Conservation (phyloP, 2,888 invertebrate species). For the Sinelater perroti region DNA sequence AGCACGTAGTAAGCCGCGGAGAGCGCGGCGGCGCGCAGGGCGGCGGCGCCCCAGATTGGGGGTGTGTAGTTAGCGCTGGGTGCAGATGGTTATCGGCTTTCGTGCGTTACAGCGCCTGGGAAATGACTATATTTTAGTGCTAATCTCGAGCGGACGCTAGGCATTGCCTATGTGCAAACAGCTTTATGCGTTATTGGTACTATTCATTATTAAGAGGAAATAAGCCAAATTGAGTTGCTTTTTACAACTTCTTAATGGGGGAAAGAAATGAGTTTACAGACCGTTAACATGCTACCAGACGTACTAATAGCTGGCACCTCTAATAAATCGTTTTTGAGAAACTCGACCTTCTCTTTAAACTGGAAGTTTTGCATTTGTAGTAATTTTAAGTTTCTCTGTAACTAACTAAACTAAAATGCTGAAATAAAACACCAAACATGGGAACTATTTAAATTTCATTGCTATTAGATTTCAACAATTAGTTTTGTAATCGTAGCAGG, state of each 20-base stretch:
- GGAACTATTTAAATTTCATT: too few relatives aligned
- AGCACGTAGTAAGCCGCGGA: conserved; percentile 38
- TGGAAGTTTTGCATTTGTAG: too few relatives aligned
- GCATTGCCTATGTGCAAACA: conserved; percentile 39
- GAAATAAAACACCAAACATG: too few relatives aligned
- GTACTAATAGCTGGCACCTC: too few relatives aligned
- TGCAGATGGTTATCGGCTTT: conserved; percentile 52
- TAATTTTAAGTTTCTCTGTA: too few relatives aligned
- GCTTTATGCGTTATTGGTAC: conserved; percentile 33
- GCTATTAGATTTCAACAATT: too few relatives aligned
- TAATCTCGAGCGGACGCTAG: conserved; percentile 47
- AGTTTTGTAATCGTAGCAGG: too few relatives aligned
- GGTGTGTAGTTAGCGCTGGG: conserved; percentile 41
- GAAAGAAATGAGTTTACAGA: too few relatives aligned
- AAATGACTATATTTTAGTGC: conserved; percentile 54
- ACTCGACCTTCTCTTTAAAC: too few relatives aligned
- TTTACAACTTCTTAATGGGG: conserved; percentile 1
- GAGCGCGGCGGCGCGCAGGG: conserved; percentile 30
- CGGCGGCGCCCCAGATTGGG: conserved; percentile 40
- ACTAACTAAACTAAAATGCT: too few relatives aligned
- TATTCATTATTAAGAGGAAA: conserved; percentile 32
- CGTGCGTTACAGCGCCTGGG: conserved; percentile 46
- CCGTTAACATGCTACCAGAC: too few relatives aligned
- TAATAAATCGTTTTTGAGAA: too few relatives aligned
- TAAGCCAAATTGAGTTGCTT: conserved; percentile 18